Evolutionary conservation across 2,888 invertebrate genomes (phyloP), one percentile per base, ranked within the genome.

Genomic region (Scaptomyza caliginosa): DNA sequence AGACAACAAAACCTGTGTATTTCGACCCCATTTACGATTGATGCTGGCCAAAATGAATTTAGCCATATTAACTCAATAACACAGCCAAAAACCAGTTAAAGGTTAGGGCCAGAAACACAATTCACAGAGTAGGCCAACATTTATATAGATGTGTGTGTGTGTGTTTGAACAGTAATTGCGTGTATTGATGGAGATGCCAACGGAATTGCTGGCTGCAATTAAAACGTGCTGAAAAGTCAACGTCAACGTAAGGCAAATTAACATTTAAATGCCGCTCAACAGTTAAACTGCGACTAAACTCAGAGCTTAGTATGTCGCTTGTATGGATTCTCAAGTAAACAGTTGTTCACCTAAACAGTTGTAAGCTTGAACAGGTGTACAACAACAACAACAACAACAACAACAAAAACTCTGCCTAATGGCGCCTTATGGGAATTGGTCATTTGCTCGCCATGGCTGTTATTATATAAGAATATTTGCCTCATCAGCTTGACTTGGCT

Each of bases 261-360:
- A 72, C 79, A 77, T 84, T 84, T 78, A 85, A 79, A 71, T 71
- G 64, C 79, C 68, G 72, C 60, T 74, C 67, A 67, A 68, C 83
- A 58, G 76, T 74, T 79, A 76, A 65, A 19, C 55, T 39, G 23
- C 32, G 36, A 11, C 26, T 38, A 45, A 30, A 19, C 17, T 28
- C 28, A 17, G 3, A 23, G 8, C 34, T 13, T 13, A 13, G 2
- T 7, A 13, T 2, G 13, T n/a, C n/a, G n/a, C n/a, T n/a, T 11
- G 5, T 30, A n/a, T n/a, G 2, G n/a, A n/a, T n/a, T n/a, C 5
- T n/a, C 0, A 5, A 26, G 26, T 24, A 21, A 21, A 16, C 21
- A 23, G 11, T 24, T 46, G 45, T 42, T 68, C 43, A 49, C 19
- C 32, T 55, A 10, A 54, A 67, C 63, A 52, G 65, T 70, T 65